Percentiles rank a stretch among this genome's conserved stretches.
Conservation (phyloP, 1,140 invertebrate species). For the Aphis craccivora region DNA sequence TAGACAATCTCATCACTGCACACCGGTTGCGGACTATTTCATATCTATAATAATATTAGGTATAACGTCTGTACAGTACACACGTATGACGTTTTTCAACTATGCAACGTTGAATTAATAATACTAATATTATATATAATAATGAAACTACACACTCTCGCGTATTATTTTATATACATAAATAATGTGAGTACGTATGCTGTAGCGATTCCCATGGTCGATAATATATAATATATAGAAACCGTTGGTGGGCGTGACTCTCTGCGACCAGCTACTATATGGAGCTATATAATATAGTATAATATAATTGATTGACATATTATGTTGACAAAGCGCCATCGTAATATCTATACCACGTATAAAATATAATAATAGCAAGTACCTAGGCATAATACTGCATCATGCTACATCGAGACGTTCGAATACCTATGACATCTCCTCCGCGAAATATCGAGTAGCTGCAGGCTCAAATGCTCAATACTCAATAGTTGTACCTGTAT, state of each 20-base stretch:
- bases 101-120: background rate
- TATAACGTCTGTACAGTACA: background rate
- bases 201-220: conserved; percentile 43
- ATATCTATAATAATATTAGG: background rate
- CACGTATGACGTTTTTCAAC: background rate
- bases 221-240: background rate
- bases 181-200: background rate
- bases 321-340: conserved; percentile 31
- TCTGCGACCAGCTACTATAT: background rate
- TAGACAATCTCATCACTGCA: background rate
- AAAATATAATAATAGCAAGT: background rate
- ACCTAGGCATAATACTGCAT: background rate
- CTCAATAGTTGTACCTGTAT: background rate
- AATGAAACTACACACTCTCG: background rate
- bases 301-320: conserved; percentile 37
- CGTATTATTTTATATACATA: background rate
- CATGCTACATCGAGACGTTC: background rate
- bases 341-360: background rate
- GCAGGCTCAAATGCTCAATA: background rate
- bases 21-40: background rate
- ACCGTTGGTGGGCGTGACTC: conserved; percentile 45
- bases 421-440: background rate
- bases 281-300: background rate
- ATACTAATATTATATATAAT: background rate
- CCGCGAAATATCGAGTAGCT: background rate